Conservation (phyloP, 2,888 invertebrate genomes). For the Temnothorax rugatulus region DNA sequence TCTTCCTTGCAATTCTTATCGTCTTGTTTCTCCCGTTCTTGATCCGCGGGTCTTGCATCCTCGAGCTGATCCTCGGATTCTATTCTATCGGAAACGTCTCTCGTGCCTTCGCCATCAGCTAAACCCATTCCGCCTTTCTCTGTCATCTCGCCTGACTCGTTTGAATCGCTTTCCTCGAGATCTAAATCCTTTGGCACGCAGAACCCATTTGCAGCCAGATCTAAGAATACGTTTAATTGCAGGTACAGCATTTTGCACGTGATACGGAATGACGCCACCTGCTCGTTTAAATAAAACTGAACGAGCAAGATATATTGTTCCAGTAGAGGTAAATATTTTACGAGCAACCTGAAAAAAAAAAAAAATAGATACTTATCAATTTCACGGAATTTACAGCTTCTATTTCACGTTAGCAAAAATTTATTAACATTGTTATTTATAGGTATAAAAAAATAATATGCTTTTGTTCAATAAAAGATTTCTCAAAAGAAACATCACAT, state of each 20-base stretch:
- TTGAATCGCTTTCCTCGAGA: constrained; percentile 89
- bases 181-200: constrained; percentile 96
- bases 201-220: constrained; percentile 95
- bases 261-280: constrained; percentile 92
- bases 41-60: constrained; percentile 93
- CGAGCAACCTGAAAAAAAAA: constrained; percentile 58
- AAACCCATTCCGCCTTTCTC: constrained; percentile 93
- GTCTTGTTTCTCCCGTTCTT: constrained; percentile 90
- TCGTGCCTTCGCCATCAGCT: constrained; percentile 97
- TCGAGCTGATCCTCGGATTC: constrained; percentile 97
- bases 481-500: background rate
- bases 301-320: constrained; percentile 92
- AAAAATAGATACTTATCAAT: background rate
- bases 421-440: constrained; percentile 12
- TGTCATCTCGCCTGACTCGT: constrained; percentile 86
- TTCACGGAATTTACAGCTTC: background rate
- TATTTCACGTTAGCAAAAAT: background rate
- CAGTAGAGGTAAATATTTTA: constrained; percentile 90
- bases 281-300: constrained; percentile 93
- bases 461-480: background rate
- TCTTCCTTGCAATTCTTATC: constrained; percentile 94
- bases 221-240: constrained; percentile 94
- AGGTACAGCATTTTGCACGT: constrained; percentile 94
- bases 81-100: constrained; percentile 97
- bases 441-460: background rate